Conservation (phyloP, 2,797 vertebrate species). For the Merluccius polli region DNA sequence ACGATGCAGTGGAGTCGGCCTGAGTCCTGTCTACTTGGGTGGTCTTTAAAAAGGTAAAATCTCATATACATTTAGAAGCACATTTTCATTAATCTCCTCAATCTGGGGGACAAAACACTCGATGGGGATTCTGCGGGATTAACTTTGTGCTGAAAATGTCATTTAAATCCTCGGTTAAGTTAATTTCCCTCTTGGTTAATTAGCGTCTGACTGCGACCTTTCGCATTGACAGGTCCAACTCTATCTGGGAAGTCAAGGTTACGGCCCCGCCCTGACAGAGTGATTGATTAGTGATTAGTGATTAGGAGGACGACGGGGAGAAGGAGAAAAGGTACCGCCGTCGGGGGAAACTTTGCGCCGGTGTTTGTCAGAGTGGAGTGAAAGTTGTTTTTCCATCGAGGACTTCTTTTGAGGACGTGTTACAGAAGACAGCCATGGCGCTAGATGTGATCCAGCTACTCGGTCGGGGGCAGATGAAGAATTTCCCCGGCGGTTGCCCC, state of each 20-base stretch:
- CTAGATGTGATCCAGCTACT: not conserved
- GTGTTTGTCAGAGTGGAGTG: not conserved
- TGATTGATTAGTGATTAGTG: slow-evolving; percentile 72
- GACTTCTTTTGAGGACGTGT: not conserved
- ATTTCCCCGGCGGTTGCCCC: too few relatives aligned
- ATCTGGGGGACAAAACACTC: slow-evolving; percentile 46
- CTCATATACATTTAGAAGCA: slow-evolving; percentile 40
- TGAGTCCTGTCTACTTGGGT: slow-evolving; percentile 13
- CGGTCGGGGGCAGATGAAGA: not conserved
- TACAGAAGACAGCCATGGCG: not conserved
- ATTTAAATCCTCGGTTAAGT: slow-evolving; percentile 68
- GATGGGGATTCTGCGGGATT: slow-evolving; percentile 60
- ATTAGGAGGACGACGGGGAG: slow-evolving; percentile 12
- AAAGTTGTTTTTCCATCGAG: not conserved
- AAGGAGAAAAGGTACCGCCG: slow-evolving; percentile 6
- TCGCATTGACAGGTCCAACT: slow-evolving; percentile 73
- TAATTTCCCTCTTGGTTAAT: slow-evolving; percentile 82
- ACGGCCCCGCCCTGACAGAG: slow-evolving; percentile 63
- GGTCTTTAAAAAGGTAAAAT: slow-evolving; percentile 33
- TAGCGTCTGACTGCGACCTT: slow-evolving; percentile 75
- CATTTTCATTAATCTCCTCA: slow-evolving; percentile 53
- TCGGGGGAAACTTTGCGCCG: slow-evolving; percentile 23
- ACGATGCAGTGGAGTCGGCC: slow-evolving; percentile 7
- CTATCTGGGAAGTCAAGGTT: slow-evolving; percentile 77
- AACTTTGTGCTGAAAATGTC: slow-evolving; percentile 68